Evolutionary conservation across 2,113 vertebrate genomes (phyloP), one percentile per base, ranked within the genome.

Genomic region (Carassius auratus): DNA sequence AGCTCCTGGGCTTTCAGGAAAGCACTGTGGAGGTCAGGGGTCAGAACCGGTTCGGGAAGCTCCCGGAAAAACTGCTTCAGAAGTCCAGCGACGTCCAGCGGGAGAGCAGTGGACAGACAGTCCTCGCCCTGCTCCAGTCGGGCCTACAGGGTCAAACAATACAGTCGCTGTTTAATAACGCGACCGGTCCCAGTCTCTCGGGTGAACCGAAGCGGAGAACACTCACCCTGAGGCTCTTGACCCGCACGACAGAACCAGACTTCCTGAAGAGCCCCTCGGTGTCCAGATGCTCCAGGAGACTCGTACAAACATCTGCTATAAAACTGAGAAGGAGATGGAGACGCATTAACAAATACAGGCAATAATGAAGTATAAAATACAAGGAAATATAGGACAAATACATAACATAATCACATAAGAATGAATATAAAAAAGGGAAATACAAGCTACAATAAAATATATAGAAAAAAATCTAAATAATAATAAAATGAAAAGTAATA

Each of bases 181-280:
- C 59, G 57, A 66, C 4, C 36, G 21, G 82, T 89, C 81, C 90
- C 36, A 62, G 55, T 61, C 55, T 1, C 52, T 75, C 21, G 21
- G 75, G 30, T 66, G 74, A 38, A 88, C 85, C 85, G 88, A 86
- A 88, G 8, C n/a, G 21, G 26, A 64, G 77, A 73, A n/a, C 88
- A 92, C 94, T 93, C 94, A 99, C 98, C 96, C 96, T 94, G 83
- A 99, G 93, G 1, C 95, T 94, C 94, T 96, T 99, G 86, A 98
- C 92, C 50, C 98, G 97, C 90, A 94, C 88, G 83, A 99, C 92
- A 33, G 98, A 98, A 84, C 98, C 98, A 1, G 98, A 98, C 88
- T 97, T 99, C 85, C 98, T 96, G 93, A 99, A 99, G 87, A 99
- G 95, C 45, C 98, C 98, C 89, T 99, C 98, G 0, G 96, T 97